Percentiles rank a stretch among this genome's conserved stretches.
These are phyloP conservation scores for Zygaena filipendulae DNA, from an alignment of 2,888 invertebrate genomes.

Conservation along the genomic window DNA sequence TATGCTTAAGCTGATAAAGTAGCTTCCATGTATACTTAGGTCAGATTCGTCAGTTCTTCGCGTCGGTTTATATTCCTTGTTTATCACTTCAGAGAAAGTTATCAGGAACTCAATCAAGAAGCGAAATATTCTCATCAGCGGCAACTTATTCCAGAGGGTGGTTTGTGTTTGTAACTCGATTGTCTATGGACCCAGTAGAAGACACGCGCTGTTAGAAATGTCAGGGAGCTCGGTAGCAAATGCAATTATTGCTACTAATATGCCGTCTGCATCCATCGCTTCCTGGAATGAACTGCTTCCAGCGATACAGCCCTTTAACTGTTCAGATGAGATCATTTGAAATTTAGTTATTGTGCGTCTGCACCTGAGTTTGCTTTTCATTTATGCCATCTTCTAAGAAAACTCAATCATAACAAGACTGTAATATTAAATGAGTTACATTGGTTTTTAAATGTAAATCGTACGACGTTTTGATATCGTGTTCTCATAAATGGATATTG, in stretches of 20 bases:
- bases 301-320: conserved; percentile 48
- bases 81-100: no score
- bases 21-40: no score
- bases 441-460: no score
- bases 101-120: conserved; percentile 40
- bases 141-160: conserved; percentile 54
- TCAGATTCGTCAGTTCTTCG: no score
- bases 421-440: no score
- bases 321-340: conserved; percentile 41
- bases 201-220: conserved; percentile 49
- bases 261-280: conserved; percentile 53
- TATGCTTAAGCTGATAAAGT: conserved; percentile 24
- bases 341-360: conserved; percentile 42
- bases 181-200: conserved; percentile 53
- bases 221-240: conserved; percentile 61
- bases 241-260: conserved; percentile 63
- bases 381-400: conserved; percentile 16
- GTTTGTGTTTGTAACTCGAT: conserved; percentile 61
- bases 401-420: conserved; percentile 15
- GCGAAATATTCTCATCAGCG: conserved; percentile 55
- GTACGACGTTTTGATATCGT: conserved; percentile 33
- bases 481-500: conserved; percentile 60
- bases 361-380: conserved; percentile 35
- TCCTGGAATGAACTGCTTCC: conserved; percentile 27
- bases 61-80: no score